A percentile compares a stretch with the other conserved stretches of the same genome.
phyloP scores from a whole-genome alignment of 23 tunicate species.

The Oikopleura vanhoeffeni region DNA sequence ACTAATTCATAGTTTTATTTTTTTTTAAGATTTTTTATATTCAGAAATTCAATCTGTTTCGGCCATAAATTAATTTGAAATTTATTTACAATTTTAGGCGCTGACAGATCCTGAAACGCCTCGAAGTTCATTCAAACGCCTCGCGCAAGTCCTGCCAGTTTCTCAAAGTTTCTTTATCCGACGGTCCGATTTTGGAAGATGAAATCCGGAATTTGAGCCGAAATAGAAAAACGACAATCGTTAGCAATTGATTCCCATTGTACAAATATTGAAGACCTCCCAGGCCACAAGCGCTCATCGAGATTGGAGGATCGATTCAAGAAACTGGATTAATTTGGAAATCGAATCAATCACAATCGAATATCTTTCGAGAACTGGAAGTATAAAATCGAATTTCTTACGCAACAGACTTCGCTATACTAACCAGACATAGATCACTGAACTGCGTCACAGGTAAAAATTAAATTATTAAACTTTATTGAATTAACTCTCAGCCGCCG shows the following conservation, averaged over 20 bases:
- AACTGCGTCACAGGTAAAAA: background rate
- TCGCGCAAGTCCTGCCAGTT: background rate
- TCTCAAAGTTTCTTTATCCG: background rate
- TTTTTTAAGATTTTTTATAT: too few relatives aligned
- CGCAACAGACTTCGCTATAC: background rate
- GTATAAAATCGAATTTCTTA: background rate
- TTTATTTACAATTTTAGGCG: background rate
- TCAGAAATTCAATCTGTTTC: too few relatives aligned
- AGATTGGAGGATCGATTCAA: background rate
- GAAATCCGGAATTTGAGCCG: background rate
- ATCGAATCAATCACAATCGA: background rate
- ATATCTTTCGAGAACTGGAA: background rate
- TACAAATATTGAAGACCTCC: background rate
- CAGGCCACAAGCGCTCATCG: background rate
- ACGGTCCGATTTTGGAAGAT: background rate
- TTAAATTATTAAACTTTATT: too few relatives aligned
- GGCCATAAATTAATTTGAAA: too few relatives aligned
- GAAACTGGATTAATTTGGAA: background rate
- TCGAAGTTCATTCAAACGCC: background rate
- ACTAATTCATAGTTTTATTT: too few relatives aligned
- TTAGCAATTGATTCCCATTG: background rate
- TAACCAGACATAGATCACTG: background rate
- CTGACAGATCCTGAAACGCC: background rate
- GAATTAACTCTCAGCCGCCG: too few relatives aligned
- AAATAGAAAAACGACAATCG: background rate